A percentile compares a stretch with the other conserved stretches of the same genome.
Evolutionary conservation across 2,888 invertebrate genomes (phyloP).

Genomic region (Tipula helvola): DNA sequence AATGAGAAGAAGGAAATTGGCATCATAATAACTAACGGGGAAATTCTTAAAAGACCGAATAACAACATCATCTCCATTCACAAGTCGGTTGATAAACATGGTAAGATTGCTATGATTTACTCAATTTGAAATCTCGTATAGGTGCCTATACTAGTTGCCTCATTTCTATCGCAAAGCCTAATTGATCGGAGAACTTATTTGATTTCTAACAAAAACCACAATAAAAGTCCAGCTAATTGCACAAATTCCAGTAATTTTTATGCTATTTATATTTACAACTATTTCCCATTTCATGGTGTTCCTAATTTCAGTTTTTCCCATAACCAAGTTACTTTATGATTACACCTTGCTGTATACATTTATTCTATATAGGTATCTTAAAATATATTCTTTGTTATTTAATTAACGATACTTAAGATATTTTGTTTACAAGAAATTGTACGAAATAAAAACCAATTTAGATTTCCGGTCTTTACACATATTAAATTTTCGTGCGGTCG

Average conservation of each 20-base stretch:
- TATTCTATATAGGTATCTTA: not conserved
- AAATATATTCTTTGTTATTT: not conserved
- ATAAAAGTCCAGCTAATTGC: not conserved
- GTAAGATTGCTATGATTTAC: no score
- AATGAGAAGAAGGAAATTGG: no score
- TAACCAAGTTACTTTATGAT: not conserved
- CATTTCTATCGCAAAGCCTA: no score
- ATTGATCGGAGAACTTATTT: no score
- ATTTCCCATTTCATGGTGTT: not conserved
- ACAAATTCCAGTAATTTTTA: not conserved
- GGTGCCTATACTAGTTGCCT: no score
- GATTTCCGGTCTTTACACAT: not conserved
- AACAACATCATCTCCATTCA: no score
- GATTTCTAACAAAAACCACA: not conserved
- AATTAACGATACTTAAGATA: not conserved
- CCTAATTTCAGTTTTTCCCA: not conserved
- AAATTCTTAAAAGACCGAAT: no score
- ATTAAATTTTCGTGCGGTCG: not conserved
- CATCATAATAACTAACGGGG: no score
- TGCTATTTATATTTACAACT: not conserved
- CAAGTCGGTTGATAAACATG: no score
- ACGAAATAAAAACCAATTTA: not conserved
- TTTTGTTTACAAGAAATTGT: not conserved
- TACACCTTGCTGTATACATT: not conserved
- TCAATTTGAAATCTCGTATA: no score